Evolutionary conservation across 2,888 invertebrate species (phyloP), one percentile per base, ranked within the genome.

Genomic region (Cenopis cana): DNA sequence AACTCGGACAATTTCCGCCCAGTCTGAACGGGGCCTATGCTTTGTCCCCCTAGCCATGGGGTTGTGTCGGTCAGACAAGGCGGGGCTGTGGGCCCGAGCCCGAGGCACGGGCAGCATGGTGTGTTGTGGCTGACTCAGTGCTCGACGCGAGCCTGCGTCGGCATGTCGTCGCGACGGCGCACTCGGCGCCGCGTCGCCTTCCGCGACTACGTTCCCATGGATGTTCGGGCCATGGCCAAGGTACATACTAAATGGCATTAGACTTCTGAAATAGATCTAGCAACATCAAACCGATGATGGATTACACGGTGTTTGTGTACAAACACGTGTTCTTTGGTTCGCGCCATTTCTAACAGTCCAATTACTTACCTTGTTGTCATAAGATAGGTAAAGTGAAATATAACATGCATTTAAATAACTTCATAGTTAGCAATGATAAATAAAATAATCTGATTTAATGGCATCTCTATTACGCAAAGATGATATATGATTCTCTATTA

Each of bases 201-300:
- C 72, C 89, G 91, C 86, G 92, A 93, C 82, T 93, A 93, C 82
- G 82, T 90, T 78, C 91, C 89, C 49, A 89, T 93, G 90, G 93
- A 93, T 81, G 83, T 91, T 73, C 89, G 89, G 70, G 91, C 91
- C 76, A 93, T 93, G 91, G 91, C 91, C 72, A 93, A 91, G 92
- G 93, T 93, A 91, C 76, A 60, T 52, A 74, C 59, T 59, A 11
- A 54, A 29, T 17, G 24, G 9, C 38, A n/a, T 29, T 11, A 29
- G 4, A 60, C 41, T 24, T 59, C 38, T 9, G 38, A 29, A n/a
- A 24, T n/a, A 24, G 10, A n/a, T 10, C 56, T 38, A 29, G 5
- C 11, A 24, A 17, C 24, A 6, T 46, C 14, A 41, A n/a, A 5
- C 6, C 5, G 14, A 6, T 41, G 41, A 41, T 46, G 33, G 33